Evolutionary conservation across 2,888 invertebrate genomes (phyloP).

Genomic region (Cosmia pyralina): DNA sequence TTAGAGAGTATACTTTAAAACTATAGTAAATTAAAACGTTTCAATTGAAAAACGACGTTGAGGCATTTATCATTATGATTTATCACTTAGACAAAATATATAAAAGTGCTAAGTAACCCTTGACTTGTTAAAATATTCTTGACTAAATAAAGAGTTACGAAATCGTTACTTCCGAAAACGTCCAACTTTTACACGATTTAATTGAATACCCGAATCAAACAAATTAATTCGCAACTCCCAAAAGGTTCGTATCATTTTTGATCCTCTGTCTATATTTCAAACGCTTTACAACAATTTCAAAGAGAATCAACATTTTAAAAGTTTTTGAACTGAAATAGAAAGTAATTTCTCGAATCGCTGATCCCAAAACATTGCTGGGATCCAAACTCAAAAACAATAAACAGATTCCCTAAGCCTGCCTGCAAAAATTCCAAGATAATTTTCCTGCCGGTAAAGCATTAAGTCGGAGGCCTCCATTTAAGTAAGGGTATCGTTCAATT

Average conservation of each 20-base stretch:
- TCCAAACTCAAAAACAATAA: slow-evolving; percentile 82
- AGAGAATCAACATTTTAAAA: slow-evolving; percentile 71
- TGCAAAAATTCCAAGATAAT: slow-evolving; percentile 78
- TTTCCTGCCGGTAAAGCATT: slow-evolving; percentile 73
- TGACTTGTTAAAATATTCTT: slow-evolving; percentile 7
- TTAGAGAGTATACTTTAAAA: not conserved
- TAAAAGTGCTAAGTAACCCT: slow-evolving; percentile 16
- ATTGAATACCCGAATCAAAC: slow-evolving; percentile 55
- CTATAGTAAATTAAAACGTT: not conserved
- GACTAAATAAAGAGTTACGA: slow-evolving; percentile 18
- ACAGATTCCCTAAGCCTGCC: slow-evolving; percentile 70
- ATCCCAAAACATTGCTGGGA: slow-evolving; percentile 73
- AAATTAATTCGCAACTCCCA: slow-evolving; percentile 58
- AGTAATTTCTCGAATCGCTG: slow-evolving; percentile 78
- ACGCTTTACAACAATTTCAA: slow-evolving; percentile 59
- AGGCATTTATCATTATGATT: not conserved
- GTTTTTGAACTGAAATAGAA: slow-evolving; percentile 69
- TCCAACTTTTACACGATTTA: slow-evolving; percentile 47
- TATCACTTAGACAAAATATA: slow-evolving; percentile 3
- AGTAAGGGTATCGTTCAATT: slow-evolving; percentile 58
- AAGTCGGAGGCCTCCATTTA: slow-evolving; percentile 65
- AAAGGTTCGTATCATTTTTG: slow-evolving; percentile 59
- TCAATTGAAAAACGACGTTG: not conserved
- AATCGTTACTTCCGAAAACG: slow-evolving; percentile 26
- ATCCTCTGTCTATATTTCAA: slow-evolving; percentile 58